Conservation (phyloP, 2,888 invertebrate genomes). For the Drosophila infuscata region DNA sequence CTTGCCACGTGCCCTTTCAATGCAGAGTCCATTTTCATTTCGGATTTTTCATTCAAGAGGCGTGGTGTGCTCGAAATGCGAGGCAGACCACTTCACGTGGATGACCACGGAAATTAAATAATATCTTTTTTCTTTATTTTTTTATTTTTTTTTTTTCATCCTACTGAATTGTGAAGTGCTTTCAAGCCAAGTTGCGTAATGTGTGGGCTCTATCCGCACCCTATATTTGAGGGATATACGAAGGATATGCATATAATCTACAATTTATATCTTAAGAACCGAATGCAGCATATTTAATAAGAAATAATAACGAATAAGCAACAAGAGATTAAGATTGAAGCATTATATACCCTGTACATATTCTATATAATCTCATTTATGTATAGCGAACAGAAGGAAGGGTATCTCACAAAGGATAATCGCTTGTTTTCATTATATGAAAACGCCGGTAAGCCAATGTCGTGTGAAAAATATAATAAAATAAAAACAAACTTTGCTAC, state of each 20-base stretch:
- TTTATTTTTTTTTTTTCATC: constrained; percentile 31
- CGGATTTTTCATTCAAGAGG: constrained; percentile 3
- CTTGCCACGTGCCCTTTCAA: constrained; percentile 34
- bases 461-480: constrained; percentile 64
- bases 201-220: constrained; percentile 21
- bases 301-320: not conserved
- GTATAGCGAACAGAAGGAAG: not conserved
- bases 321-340: not conserved
- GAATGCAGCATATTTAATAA: not conserved
- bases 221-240: constrained; percentile 3
- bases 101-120: constrained; percentile 78
- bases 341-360: not conserved
- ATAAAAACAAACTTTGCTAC: constrained; percentile 65
- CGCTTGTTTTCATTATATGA: not conserved
- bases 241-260: not conserved
- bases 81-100: constrained; percentile 72
- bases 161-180: constrained; percentile 37
- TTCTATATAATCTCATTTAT: not conserved
- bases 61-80: constrained; percentile 52
- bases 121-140: constrained; percentile 44
- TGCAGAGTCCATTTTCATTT: constrained; percentile 42
- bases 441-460: constrained; percentile 60
- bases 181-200: constrained; percentile 38
- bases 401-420: not conserved
- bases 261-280: not conserved